A percentile compares a stretch with the other conserved stretches of the same genome.
phyloP scores from a whole-genome alignment of 2,888 invertebrate species.

The Neocrepidodera transversa region DNA sequence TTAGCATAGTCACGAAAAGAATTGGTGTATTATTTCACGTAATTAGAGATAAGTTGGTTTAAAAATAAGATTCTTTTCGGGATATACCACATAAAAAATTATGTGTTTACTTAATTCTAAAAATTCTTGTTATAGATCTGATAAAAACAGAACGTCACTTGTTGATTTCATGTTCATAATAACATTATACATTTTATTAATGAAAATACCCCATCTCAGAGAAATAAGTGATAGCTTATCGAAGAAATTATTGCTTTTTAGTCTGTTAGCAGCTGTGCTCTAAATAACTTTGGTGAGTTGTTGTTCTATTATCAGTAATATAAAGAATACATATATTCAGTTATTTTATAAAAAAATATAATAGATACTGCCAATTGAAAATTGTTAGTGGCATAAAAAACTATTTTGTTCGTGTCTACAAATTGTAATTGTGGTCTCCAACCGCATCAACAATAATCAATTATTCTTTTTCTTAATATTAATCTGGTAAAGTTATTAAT shows the following conservation, averaged over 20 bases:
- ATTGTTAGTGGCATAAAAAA: too few species aligned
- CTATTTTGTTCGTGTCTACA: too few species aligned
- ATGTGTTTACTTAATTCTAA: constrained; percentile 1
- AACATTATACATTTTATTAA: constrained; percentile 27
- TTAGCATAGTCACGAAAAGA: too few species aligned
- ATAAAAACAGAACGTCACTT: constrained; percentile 23
- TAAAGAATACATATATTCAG: too few species aligned
- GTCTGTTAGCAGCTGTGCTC: constrained; percentile 32
- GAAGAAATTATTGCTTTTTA: constrained; percentile 34
- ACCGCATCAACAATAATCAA: too few species aligned
- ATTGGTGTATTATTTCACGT: background rate
- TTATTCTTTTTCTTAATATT: too few species aligned
- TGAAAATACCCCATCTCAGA: constrained; percentile 30
- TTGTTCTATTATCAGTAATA: too few species aligned
- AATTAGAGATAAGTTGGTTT: background rate
- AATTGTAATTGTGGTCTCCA: too few species aligned
- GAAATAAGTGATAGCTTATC: constrained; percentile 34
- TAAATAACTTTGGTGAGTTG: constrained; percentile 26
- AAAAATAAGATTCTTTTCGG: background rate
- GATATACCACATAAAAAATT: constrained; percentile 5
- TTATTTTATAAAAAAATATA: too few species aligned
- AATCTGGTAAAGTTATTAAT: too few species aligned
- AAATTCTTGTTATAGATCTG: constrained; percentile 10
- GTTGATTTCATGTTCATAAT: constrained; percentile 30
- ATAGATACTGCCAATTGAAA: too few species aligned